Evolutionary conservation across 2,113 vertebrate species (phyloP), one percentile per base, ranked within the genome.

Genomic region (Excalfactoria chinensis): DNA sequence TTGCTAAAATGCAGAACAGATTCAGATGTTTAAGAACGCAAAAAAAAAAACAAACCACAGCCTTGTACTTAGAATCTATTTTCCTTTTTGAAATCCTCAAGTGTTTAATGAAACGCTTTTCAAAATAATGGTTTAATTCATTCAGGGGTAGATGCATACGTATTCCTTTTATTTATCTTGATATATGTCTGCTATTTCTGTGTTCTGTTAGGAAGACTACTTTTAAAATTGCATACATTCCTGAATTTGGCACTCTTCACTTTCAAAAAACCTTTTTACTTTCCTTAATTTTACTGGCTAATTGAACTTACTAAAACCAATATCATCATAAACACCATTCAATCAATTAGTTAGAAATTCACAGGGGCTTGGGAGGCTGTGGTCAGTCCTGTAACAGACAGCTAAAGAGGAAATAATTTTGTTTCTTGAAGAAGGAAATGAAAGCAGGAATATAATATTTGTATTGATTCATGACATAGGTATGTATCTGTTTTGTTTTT

Each of bases 211-310:
- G 41, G 49, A 93, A 89, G 14, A 80, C 1, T 3, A 70, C 70
- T 83, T 72, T 28, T 12, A 56, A 93, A 74, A 37, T 6, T 46
- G 8, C 28, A 46, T 34, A 2, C 28, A 30, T 71, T 58, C 22
- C 34, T 64, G 25, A 63, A 74, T 63, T 63, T 13, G 17, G 18
- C 41, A 34, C 5, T 68, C 11, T 9, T 74, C 43, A 46, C 22
- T 92, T 91, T 8, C 2, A 59, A 84, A 63, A 55, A 7, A 2
- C 0, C 0, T 2, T 6, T 21, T 35, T 68, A 34, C 62, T 3
- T 30, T 48, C 71, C 68, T 81, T 34, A 22, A 35, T 89, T 87
- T 89, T 83, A 44, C 37, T 67, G 63, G 44, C 53, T 63, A 18
- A 48, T 23, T 40, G 19, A 92, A 32, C 8, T 86, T 86, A 49